Base-by-base conservation (phyloP, 1,140 invertebrate genomes). In the Pygmarrhopalites habei region DNA sequence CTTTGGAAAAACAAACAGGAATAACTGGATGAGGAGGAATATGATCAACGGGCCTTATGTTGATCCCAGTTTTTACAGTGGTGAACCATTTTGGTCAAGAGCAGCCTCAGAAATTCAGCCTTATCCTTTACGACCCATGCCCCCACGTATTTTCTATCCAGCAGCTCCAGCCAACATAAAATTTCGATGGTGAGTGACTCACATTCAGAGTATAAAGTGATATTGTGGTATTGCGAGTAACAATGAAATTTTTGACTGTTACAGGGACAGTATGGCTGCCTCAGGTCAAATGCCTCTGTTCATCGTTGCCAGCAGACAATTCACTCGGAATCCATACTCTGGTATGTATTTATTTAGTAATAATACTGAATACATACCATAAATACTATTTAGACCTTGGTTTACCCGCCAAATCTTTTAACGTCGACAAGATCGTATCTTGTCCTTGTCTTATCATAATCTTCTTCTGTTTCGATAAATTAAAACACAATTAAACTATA, bases 311-410 rank as follows among this genome's bases (percentile, higher is more conserved):
- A 64, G 60, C 44, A 47, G 66, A 21, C 69, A 70, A 21, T 70
- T 70, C 41, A 65, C 63, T n/a, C 30, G 69, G 26, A 70, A 70
- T 41, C 69, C 69, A 17, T 70, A 67, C 61, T 67, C 65, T 30
- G 69, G n/a, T n/a, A n/a, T n/a, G n/a, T n/a, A n/a, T n/a, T n/a
- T n/a, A n/a, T n/a, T n/a, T n/a, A n/a, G n/a, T n/a, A n/a, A n/a
- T n/a, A n/a, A n/a, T n/a, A n/a, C n/a, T n/a, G n/a, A n/a, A n/a
- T n/a, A n/a, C n/a, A n/a, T n/a, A n/a, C n/a, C n/a, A n/a, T n/a
- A n/a, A n/a, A n/a, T n/a, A n/a, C n/a, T n/a, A n/a, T n/a, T n/a
- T n/a, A n/a, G n/a, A n/a, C n/a, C n/a, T n/a, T n/a, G n/a, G n/a
- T n/a, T n/a, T n/a, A n/a, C n/a, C n/a, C n/a, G n/a, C n/a, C n/a